Evolutionary conservation across 2,113 vertebrate species (phyloP).

Genomic region (Epinephelus moara): DNA sequence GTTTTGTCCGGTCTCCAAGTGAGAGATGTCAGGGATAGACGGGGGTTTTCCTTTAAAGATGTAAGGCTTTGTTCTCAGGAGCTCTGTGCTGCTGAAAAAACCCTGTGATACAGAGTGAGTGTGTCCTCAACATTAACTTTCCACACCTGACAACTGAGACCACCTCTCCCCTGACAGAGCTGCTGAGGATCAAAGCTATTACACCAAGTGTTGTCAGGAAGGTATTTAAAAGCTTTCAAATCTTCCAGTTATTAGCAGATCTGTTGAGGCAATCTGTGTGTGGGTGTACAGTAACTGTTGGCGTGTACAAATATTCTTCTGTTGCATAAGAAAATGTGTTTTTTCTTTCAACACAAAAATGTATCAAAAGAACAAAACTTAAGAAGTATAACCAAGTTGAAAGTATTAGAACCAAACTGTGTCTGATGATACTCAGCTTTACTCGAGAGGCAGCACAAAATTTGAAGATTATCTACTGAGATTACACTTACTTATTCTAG

Average conservation of each 20-base stretch:
- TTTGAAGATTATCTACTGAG: background rate
- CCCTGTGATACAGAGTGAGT: background rate
- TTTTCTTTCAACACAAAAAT: slow-evolving; percentile 7
- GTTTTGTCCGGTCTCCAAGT: background rate
- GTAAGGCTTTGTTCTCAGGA: slow-evolving; percentile 24
- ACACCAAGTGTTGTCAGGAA: background rate
- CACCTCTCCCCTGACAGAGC: slow-evolving; percentile 18
- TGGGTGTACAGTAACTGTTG: slow-evolving; percentile 32
- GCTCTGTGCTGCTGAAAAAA: slow-evolving; percentile 13
- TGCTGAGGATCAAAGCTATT: slow-evolving; percentile 35
- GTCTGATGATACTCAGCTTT: background rate
- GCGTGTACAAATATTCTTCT: slow-evolving; percentile 14
- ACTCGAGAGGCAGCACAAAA: background rate
- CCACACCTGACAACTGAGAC: slow-evolving; percentile 28
- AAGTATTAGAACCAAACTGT: background rate
- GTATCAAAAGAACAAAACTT: background rate
- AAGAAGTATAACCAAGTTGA: background rate
- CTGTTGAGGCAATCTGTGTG: slow-evolving; percentile 31
- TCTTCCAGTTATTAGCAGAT: background rate
- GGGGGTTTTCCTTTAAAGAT: slow-evolving; percentile 11
- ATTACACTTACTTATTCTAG: background rate
- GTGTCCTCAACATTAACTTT: slow-evolving; percentile 10
- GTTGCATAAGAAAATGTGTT: slow-evolving; percentile 18
- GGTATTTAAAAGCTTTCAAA: slow-evolving; percentile 4
- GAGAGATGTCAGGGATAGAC: slow-evolving; percentile 19